Base-by-base conservation (phyloP, 2,888 invertebrate species). In the Bellardia pandia region DNA sequence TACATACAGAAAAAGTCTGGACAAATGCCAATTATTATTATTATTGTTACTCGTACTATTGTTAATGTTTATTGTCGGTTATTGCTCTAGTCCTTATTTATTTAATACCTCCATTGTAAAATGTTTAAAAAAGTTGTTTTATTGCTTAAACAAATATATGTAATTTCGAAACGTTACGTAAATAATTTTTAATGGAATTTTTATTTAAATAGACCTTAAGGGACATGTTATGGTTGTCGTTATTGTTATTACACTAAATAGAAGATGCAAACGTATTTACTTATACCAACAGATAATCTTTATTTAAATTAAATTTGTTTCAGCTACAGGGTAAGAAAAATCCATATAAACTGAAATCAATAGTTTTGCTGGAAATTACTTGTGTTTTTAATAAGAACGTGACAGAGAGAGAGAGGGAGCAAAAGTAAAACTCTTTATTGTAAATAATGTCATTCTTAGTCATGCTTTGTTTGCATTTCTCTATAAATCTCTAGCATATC, bases 161-260 rank as follows among this genome's bases (percentile, higher is more conserved):
- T n/a, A 3, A 69, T 78, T 72, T 66, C 48, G 72, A 69, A 69
- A 56, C n/a, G 13, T 79, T 68, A 75, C 33, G 53, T 58, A 85
- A 74, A 85, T 75, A 56, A 76, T 85, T 87, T 23, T 87, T 85
- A 87, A 87, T 87, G 85, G 87, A 85, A 68, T 74, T 87, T 85
- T 87, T 87, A 87, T 87, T 87, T 85, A 87, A 87, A 85, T 87
- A 81, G 74, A 85, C 60, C 87, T 75, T 87, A 1, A 85, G 87
- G 85, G 87, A 78, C 71, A 83, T 77, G 64, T 83, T 77, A 83
- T 71, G 77, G 83, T 83, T 71, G 71, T 42, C 77, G 64, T 71
- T 77, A 64, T 77, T 62, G 53, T 76, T 62, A 83, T 56, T 58
- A 58, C 56, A 11, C 11, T 51, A 30, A 58, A 30, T 56, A 13